Base-by-base conservation (phyloP, 2,797 vertebrate species). In the Brachyrhaphis roseni region DNA sequence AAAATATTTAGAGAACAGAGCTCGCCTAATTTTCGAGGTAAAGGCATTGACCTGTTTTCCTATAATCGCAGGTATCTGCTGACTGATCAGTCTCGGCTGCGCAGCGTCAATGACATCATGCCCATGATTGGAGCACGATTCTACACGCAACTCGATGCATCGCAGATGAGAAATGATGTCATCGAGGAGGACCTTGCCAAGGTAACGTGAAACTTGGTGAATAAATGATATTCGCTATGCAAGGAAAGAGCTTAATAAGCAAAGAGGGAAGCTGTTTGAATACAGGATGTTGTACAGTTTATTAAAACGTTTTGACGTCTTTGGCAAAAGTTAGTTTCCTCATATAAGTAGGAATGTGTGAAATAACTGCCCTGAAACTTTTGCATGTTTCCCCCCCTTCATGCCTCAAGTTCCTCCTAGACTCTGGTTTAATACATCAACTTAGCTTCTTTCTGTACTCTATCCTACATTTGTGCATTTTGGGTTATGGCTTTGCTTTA, bases 91-190 rank as follows among this genome's bases (percentile, higher is more conserved):
- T 98, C 97, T 88, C 97, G 98, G 76, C 95, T 99, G 93, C 97
- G 98, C 88, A 99, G 98, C 80, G 98, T 99, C 87, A 99, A 99
- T 87, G 98, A 99, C 94, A 99, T 99, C 84, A 99, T 99, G 98
- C 98, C 98, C 8, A 99, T 99, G 98, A 99, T 99, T 47, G 98
- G 98, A 90, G 98, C 98, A 72, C 96, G 98, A 78, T 99, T 99
- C 95, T 99, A 99, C 94, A 99, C 98, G 77, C 98, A 99, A 66
- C 93, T 99, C 91, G 98, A 99, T 87, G 98, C 98, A 72, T 98
- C 98, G 70, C 98, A 99, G 84, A 99, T 99, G 98, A 97, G 98
- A 93, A 99, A 99, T 88, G 98, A 99, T 91, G 98, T 99, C 84
- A 99, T 99, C 83, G 98, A 99, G 93, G 98, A 99, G 91, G 98